Evolutionary conservation across 2,797 vertebrate genomes (phyloP), one percentile per base, ranked within the genome.

Genomic region (Bucorvus abyssinicus): DNA sequence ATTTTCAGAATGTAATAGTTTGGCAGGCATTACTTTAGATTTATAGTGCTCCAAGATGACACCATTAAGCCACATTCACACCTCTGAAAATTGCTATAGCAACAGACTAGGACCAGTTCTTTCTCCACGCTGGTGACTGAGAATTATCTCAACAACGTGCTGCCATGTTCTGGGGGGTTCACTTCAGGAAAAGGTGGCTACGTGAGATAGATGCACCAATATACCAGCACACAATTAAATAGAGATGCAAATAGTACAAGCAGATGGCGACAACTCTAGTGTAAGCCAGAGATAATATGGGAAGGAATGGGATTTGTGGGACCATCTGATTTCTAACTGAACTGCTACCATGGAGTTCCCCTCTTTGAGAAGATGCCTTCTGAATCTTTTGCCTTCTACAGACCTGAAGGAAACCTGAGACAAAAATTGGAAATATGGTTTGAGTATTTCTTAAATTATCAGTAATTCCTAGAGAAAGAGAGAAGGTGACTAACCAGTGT

Each of bases 21-120:
- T 94, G 95, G 91, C 93, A 96, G 85, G 89, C 94, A 96, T 84
- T 94, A 73, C 85, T 95, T 93, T 47, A 94, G 91, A 96, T 95
- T 96, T 96, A 96, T 95, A 61, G 84, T 78, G 84, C 96, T 93
- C 91, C 82, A 79, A 15, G 91, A 94, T 95, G 91, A 96, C 91
- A 94, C 77, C 70, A 95, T 96, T 96, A 96, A 96, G 87, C 79
- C 91, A 90, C 77, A 60, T 94, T 95, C 89, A 90, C 93, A 93
- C 94, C 87, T 96, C 94, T 82, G 59, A 96, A 95, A 84, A 96
- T 96, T 90, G 67, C 93, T 93, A 96, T 94, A 67, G 95, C 85
- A 95, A 93, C 83, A 3, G 64, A 59, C 22, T 38, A 92, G 85
- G 93, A 88, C 95, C 94, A 81, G 84, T 75, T 45, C 85, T 88